phyloP scores from a whole-genome alignment of 2,797 vertebrate genomes.

The Okamejei kenojei region DNA sequence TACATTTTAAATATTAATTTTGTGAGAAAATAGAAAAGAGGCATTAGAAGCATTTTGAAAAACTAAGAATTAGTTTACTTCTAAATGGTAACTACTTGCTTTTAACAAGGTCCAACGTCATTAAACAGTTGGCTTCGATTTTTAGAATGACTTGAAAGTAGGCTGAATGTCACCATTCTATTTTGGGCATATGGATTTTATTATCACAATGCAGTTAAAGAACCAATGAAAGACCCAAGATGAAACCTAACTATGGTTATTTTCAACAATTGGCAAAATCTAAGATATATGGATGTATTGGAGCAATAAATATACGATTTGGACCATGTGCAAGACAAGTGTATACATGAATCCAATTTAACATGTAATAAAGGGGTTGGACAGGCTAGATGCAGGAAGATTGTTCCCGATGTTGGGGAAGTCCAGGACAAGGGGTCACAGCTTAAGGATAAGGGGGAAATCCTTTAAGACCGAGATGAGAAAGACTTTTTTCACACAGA shows the following conservation, averaged over 20 bases:
- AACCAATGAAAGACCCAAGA: neutral
- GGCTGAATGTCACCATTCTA: neutral
- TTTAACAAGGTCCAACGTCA: neutral
- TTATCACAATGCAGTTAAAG: neutral
- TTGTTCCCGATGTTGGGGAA: no score
- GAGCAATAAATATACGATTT: neutral
- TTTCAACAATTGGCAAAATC: neutral
- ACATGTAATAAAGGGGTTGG: no score
- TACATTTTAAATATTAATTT: neutral
- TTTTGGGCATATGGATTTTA: neutral
- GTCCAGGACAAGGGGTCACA: no score
- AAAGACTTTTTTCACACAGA: no score
- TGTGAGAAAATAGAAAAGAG: neutral
- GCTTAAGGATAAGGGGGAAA: no score
- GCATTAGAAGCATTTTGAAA: neutral
- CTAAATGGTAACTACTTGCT: neutral
- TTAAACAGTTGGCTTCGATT: slow-evolving; percentile 4
- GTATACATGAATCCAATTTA: neutral
- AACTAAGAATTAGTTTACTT: neutral
- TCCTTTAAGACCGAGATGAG: no score
- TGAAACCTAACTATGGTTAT: neutral
- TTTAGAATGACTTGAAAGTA: neutral
- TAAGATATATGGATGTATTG: neutral
- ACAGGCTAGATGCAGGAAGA: no score
- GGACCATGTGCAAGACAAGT: neutral